Percentiles rank a stretch among this genome's conserved stretches.
These are phyloP conservation scores for Criorhina ranunculi DNA, from an alignment of 2,888 invertebrate species.

Conservation along the genomic window DNA sequence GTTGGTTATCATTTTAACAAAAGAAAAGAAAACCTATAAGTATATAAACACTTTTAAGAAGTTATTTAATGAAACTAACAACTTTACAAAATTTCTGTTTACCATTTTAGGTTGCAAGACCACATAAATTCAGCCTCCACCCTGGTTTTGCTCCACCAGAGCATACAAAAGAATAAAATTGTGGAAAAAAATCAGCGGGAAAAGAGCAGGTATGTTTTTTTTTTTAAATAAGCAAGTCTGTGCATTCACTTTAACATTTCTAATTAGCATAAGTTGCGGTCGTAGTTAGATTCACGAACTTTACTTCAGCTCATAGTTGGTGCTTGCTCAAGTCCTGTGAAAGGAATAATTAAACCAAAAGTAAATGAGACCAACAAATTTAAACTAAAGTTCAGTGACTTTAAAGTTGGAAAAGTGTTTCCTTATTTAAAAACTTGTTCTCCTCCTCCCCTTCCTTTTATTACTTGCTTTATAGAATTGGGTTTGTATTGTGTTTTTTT, in stretches of 20 bases:
- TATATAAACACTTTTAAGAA: too few relatives aligned
- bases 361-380: constrained; percentile 6
- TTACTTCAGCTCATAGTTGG: background rate
- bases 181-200: background rate
- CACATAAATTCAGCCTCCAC: background rate
- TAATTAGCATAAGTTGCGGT: constrained; percentile 34
- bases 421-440: background rate
- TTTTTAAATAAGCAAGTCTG: background rate
- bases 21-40: too few relatives aligned
- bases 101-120: background rate
- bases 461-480: constrained; percentile 1
- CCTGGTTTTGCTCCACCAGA: too few relatives aligned
- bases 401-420: background rate
- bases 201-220: background rate
- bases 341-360: constrained; percentile 10
- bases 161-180: background rate
- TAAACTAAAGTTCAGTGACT: constrained; percentile 21
- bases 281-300: background rate
- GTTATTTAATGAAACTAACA: too few relatives aligned
- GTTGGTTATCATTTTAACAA: too few relatives aligned
- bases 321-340: background rate
- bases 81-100: too few relatives aligned
- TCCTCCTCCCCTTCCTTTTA: background rate
- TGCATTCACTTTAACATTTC: constrained; percentile 19
- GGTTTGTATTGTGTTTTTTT: too few relatives aligned